Percentiles rank a stretch among this genome's conserved stretches.
phyloP scores from a whole-genome alignment of 1,140 invertebrate genomes.

The Polypedilum pembai region DNA sequence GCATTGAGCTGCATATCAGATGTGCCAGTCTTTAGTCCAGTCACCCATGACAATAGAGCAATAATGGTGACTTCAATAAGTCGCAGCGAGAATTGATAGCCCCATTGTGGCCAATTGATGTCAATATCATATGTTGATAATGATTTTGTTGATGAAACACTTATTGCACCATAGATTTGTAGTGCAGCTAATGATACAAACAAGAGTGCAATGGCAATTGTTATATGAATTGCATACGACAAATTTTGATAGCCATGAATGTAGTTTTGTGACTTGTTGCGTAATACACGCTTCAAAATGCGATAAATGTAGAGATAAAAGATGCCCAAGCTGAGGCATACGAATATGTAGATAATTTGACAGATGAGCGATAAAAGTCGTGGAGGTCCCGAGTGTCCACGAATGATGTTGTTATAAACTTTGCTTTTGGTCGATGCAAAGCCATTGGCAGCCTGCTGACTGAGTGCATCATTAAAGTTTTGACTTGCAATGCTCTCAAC shows the following conservation, averaged over 20 bases:
- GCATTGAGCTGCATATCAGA: slow-evolving; percentile 37
- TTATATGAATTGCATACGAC: slow-evolving; percentile 75
- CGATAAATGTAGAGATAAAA: slow-evolving; percentile 78
- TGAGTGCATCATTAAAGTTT: slow-evolving; percentile 33
- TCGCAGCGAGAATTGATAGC: slow-evolving; percentile 74
- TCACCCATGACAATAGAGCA: slow-evolving; percentile 72
- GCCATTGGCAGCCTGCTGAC: slow-evolving; percentile 20
- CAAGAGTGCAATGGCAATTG: slow-evolving; percentile 71
- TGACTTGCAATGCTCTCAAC: slow-evolving; percentile 49
- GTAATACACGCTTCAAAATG: slow-evolving; percentile 55
- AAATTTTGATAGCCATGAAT: slow-evolving; percentile 60
- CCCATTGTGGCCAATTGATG: slow-evolving; percentile 77
- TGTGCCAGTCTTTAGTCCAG: slow-evolving; percentile 55
- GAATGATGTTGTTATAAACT: slow-evolving; percentile 27
- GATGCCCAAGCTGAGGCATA: slow-evolving; percentile 68
- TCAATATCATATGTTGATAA: slow-evolving; percentile 42
- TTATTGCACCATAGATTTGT: slow-evolving; percentile 66
- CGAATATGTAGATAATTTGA: slow-evolving; percentile 71
- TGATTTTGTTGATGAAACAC: slow-evolving; percentile 44
- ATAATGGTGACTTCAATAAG: slow-evolving; percentile 77
- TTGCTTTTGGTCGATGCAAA: slow-evolving; percentile 30
- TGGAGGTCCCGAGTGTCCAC: slow-evolving; percentile 33
- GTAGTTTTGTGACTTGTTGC: slow-evolving; percentile 59
- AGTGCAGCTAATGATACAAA: slow-evolving; percentile 72
- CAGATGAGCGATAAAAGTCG: slow-evolving; percentile 65